These are phyloP conservation scores for Salminus brasiliensis DNA, from an alignment of 2,113 vertebrate species.

Conservation along the genomic window DNA sequence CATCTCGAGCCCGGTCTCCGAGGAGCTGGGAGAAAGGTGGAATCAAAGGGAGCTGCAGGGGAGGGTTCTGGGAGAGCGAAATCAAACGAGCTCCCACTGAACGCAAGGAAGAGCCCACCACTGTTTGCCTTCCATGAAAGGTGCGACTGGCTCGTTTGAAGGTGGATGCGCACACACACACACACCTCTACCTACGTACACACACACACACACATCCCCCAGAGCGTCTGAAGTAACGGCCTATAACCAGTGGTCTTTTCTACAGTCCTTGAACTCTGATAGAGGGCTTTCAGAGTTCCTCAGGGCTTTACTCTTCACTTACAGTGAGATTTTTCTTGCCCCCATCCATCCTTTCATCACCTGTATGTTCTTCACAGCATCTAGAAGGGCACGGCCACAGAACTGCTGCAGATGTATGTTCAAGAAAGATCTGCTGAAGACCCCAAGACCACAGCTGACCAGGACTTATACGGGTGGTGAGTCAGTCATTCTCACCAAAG, in stretches of 20 bases:
- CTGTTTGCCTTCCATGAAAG: constrained; percentile 37
- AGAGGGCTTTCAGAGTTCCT: constrained; percentile 1
- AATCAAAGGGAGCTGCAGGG: constrained; percentile 56
- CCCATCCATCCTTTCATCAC: neutral
- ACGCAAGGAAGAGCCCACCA: constrained; percentile 26
- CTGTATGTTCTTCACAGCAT: neutral
- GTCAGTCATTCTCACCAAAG: too few species aligned
- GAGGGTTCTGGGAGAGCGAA: constrained; percentile 34
- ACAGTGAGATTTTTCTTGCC: neutral
- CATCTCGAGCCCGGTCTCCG: constrained; percentile 35
- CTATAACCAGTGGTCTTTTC: neutral
- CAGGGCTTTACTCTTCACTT: constrained; percentile 24
- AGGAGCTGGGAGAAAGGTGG: constrained; percentile 27
- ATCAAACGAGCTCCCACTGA: constrained; percentile 53
- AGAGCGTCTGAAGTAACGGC: constrained; percentile 31
- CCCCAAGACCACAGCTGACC: too few species aligned
- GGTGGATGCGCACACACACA: neutral
- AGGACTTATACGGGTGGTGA: too few species aligned
- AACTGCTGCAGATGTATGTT: too few species aligned
- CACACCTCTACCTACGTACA: neutral
- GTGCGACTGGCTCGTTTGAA: constrained; percentile 40
- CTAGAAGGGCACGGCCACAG: too few species aligned
- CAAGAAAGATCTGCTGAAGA: too few species aligned
- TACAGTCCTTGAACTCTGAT: neutral
- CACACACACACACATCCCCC: constrained; percentile 19